Base-by-base conservation (phyloP, 2,888 invertebrate genomes). In the Coleophora deauratella region DNA sequence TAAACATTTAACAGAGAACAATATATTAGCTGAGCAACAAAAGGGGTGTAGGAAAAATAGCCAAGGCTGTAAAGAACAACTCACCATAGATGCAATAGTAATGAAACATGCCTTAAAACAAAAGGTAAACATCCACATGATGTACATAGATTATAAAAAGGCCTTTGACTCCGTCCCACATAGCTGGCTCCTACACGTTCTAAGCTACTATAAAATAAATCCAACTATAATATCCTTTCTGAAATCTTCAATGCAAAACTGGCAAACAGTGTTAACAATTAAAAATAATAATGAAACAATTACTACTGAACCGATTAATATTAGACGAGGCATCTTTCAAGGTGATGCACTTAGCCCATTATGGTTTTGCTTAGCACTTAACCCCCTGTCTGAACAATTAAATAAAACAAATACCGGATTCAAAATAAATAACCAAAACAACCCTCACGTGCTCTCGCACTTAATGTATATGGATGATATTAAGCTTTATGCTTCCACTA, bases 321-420 rank as follows among this genome's bases (percentile, higher is more conserved):
- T 42, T 12, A 10, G 10, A 27, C 14, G 41, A 12, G 44, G 44
- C 1, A 44, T 41, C 9, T 44, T 44, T 32, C 36, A 44, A 13
- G 44, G 44, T 1, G 41, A 41, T 28, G 35, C 44, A 6, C 15
- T 43, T 2, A 43, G 40, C n/a, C 38, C 42, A 9, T 3, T 49
- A 8, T 49, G 49, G 49, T 50, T 47, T 27, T 47, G 47, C 27
- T 37, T 51, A 1, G 49, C 51, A 9, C 13, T 51, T 1, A 51
- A 49, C 13, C 46, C 49, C 2, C 27, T 51, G 9, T 49, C 47
- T 8, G 33, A n/a, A n/a, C n/a, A n/a, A n/a, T n/a, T n/a, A n/a
- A n/a, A n/a, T n/a, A n/a, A n/a, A n/a, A n/a, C n/a, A 8, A 39
- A 33, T 27, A 9, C 9, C 8, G 47, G 43, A 30, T 40, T 37